Evolutionary conservation across 1,140 invertebrate species (phyloP).

Genomic region (Ladona fulva): DNA sequence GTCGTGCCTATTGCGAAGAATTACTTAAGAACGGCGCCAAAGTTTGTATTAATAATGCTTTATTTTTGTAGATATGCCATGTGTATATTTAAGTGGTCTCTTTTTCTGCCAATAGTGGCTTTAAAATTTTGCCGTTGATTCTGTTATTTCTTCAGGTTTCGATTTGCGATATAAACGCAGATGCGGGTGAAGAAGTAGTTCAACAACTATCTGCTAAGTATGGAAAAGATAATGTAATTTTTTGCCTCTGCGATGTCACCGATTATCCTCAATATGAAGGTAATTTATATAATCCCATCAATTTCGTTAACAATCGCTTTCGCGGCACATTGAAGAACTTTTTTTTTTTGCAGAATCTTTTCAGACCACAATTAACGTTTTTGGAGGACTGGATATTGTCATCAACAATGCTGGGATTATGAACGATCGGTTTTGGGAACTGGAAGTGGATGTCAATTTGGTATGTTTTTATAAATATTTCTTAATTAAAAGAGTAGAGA

Average conservation of each 20-base stretch:
- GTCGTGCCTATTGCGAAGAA: constrained; percentile 54
- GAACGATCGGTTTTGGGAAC: constrained; percentile 65
- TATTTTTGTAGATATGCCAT: background rate
- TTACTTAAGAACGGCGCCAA: constrained; percentile 59
- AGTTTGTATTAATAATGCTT: constrained; percentile 36
- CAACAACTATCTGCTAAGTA: constrained; percentile 49
- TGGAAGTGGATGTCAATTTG: constrained; percentile 66
- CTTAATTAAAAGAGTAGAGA: too few relatives aligned
- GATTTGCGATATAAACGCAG: constrained; percentile 59
- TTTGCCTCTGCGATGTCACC: constrained; percentile 59
- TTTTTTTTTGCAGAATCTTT: constrained; percentile 48
- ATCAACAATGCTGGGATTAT: constrained; percentile 67
- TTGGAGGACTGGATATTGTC: constrained; percentile 61
- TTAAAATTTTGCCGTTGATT: background rate
- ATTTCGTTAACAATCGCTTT: background rate
- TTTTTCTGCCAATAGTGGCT: background rate
- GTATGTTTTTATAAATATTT: constrained; percentile 37
- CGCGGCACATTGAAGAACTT: background rate
- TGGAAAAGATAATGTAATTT: constrained; percentile 54
- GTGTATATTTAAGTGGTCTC: too few relatives aligned
- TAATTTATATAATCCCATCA: constrained; percentile 29
- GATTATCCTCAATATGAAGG: constrained; percentile 67
- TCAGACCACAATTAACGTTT: constrained; percentile 56
- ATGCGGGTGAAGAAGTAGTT: constrained; percentile 53
- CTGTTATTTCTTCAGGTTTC: constrained; percentile 44